Evolutionary conservation across 2,888 invertebrate species (phyloP).

Genomic region (Seira ritae): DNA sequence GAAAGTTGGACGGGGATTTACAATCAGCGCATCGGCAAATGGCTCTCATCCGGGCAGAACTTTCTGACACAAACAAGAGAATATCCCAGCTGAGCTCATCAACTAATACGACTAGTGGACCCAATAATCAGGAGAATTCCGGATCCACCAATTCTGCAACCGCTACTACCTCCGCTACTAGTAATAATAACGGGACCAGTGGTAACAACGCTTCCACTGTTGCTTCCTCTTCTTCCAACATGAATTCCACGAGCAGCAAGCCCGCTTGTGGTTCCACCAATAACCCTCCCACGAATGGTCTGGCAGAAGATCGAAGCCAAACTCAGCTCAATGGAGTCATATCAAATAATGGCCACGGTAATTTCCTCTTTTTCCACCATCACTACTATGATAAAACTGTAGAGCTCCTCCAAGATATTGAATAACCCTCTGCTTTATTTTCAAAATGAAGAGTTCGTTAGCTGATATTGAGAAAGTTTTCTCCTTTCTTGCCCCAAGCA

Average conservation of each 20-base stretch:
- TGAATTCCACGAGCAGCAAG: not conserved
- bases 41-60: conserved; percentile 78
- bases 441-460: not conserved
- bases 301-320: conserved; percentile 54
- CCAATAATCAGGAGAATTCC: conserved; percentile 74
- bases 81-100: conserved; percentile 75
- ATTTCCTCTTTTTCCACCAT: conserved; percentile 27
- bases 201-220: conserved; percentile 35
- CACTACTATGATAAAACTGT: too few relatives aligned
- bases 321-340: conserved; percentile 67
- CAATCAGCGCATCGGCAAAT: conserved; percentile 82
- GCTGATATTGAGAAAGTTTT: not conserved
- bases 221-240: conserved; percentile 73
- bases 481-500: conserved; percentile 13
- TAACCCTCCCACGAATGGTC: conserved; percentile 50
- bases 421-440: too few relatives aligned
- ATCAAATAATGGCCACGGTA: conserved; percentile 67
- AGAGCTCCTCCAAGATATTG: not conserved
- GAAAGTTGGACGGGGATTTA: conserved; percentile 80
- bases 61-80: conserved; percentile 78
- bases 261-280: conserved; percentile 73
- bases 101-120: conserved; percentile 59
- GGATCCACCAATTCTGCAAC: conserved; percentile 74
- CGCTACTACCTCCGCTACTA: conserved; percentile 47
- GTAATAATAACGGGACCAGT: conserved; percentile 59